Conservation (phyloP, 2,113 vertebrate genomes). For the Clarias gariepinus region DNA sequence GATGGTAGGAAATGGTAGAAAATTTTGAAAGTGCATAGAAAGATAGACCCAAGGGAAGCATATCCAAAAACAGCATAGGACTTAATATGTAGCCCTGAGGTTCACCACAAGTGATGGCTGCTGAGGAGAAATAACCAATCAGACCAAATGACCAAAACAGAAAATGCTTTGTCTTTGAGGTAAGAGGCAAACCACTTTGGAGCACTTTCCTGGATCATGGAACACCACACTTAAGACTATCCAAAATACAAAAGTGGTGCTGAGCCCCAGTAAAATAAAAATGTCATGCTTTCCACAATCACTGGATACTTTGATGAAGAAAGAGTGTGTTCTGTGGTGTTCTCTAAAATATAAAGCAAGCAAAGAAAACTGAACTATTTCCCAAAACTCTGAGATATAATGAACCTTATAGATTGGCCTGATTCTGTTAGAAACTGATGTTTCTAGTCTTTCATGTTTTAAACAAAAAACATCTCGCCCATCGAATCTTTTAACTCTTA, state of each 20-base stretch:
- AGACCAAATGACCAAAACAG: not conserved
- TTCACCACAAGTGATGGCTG: not conserved
- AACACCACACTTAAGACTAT: not conserved
- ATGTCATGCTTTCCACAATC: not conserved
- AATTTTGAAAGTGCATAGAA: no score
- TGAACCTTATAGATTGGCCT: not conserved
- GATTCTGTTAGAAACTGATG: not conserved
- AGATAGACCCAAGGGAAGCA: not conserved
- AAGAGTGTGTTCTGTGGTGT: not conserved
- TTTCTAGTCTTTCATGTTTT: not conserved
- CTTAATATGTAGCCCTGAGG: not conserved
- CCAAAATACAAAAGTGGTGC: not conserved
- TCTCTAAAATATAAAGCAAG: not conserved
- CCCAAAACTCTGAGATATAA: not conserved
- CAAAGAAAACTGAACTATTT: not conserved
- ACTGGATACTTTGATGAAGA: not conserved
- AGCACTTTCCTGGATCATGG: not conserved
- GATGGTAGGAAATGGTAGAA: no score
- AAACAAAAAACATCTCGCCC: not conserved
- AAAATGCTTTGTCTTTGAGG: not conserved
- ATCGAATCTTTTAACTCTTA: conserved; percentile 65
- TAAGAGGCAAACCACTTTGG: not conserved
- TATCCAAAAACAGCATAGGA: not conserved
- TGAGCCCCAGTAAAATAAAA: not conserved
- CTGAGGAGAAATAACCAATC: not conserved